Base-by-base conservation (phyloP, 1,140 invertebrate species). In the Drosophila mojavensis region DNA sequence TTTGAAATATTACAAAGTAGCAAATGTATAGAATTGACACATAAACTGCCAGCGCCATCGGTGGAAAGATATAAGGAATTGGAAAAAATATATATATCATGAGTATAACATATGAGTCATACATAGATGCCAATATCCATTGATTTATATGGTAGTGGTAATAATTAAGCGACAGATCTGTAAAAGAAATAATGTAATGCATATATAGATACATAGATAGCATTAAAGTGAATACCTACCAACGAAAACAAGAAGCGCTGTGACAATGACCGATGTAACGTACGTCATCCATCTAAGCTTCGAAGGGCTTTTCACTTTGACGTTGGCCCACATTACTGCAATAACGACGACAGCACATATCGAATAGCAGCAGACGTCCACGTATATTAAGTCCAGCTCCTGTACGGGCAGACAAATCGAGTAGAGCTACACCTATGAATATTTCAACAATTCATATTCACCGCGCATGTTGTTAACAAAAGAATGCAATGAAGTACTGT, bases 31-130 rank as follows among this genome's bases (percentile, higher is more conserved):
- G 91, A 1, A 93, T 5, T 13, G 95, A 95, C 0, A 95, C 94
- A 0, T 94, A 71, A 2, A 94, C 45, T 2, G 95, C 96, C n/a
- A 96, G 89, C 13, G 94, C 71, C 9, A 95, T 93, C 0, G 95
- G 94, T 55, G 95, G 91, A 26, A 93, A 93, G 81, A 96, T 95
- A 72, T 94, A 94, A 20, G 94, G 93, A 61, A 97, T 93, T 1
- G 96, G 96, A 28, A 97, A 92, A 81, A 97, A 97, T 72, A 97
- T 94, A 84, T 97, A 97, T 56, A 95, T 95, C 1, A 94, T 94
- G 41, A 97, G 93, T 2, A 97, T 92, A 0, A 94, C 93, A 88
- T 96, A 95, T 0, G 95, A 95, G 5, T 94, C 93, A 78, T 95
- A 95, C 0, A 95, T 94, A 13, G 95, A 95, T 33, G 94, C 85